phyloP scores from a whole-genome alignment of 2,797 vertebrate genomes.

The Periparus ater region DNA sequence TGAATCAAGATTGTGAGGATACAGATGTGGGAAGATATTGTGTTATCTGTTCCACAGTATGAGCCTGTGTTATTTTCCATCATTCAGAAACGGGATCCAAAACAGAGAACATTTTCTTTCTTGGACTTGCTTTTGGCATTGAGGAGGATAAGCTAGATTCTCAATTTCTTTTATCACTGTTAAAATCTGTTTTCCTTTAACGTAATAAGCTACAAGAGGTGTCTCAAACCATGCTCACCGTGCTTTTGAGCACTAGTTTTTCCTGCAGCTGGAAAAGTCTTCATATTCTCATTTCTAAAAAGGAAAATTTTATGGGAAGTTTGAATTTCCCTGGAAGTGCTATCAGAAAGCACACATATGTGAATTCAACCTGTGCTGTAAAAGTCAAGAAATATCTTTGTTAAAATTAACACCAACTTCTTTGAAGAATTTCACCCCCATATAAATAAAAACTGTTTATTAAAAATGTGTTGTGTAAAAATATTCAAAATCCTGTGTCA shows the following conservation, averaged over 20 bases:
- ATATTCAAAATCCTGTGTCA: not conserved
- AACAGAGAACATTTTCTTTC: not conserved
- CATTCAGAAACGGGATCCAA: not conserved
- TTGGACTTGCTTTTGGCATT: not conserved
- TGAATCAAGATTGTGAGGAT: not conserved
- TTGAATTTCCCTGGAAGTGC: not conserved
- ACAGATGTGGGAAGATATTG: not conserved
- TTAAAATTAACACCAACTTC: not conserved
- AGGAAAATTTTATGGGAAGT: not conserved
- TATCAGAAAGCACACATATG: not conserved
- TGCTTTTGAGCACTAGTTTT: not conserved
- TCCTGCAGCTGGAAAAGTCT: not conserved
- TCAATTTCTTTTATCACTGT: not conserved
- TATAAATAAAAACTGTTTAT: not conserved
- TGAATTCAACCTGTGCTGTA: not conserved
- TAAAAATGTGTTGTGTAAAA: not conserved
- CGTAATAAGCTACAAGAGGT: not conserved
- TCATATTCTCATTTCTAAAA: not conserved
- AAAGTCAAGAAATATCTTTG: not conserved
- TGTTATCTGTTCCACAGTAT: not conserved
- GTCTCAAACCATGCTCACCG: not conserved
- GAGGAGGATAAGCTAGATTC: not conserved
- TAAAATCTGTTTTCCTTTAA: not conserved
- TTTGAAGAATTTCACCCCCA: not conserved
- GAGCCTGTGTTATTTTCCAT: not conserved